Evolutionary conservation across 2,113 vertebrate genomes (phyloP).

Genomic region (Rhegmatorhina hoffmannsi): DNA sequence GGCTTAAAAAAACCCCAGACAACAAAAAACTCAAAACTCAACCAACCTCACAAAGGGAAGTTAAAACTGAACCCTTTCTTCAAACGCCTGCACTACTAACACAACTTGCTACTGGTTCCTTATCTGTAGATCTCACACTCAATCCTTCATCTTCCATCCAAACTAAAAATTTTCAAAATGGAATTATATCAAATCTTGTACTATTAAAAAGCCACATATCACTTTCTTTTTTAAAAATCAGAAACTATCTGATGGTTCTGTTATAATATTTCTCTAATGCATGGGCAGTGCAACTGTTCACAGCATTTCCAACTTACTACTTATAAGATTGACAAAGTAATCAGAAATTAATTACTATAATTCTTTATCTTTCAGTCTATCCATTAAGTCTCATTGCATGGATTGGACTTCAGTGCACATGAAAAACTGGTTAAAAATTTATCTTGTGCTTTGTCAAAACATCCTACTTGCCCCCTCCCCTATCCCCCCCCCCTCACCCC

Average conservation of each 20-base stretch:
- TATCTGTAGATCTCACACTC: not conserved
- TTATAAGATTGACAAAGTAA: not conserved
- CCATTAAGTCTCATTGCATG: not conserved
- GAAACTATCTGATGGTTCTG: not conserved
- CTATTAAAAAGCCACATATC: not conserved
- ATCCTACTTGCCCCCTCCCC: too few relatives aligned
- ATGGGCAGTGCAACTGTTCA: not conserved
- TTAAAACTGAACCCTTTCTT: not conserved
- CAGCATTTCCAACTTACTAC: not conserved
- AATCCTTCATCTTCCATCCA: not conserved
- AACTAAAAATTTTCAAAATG: not conserved
- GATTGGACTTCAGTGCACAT: not conserved
- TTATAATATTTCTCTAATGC: not conserved
- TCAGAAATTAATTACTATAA: not conserved
- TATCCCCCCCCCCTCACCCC: too few relatives aligned
- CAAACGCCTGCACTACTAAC: not conserved
- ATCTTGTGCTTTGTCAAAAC: not conserved
- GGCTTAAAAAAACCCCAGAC: not conserved
- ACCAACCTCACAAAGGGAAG: not conserved
- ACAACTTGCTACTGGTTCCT: not conserved
- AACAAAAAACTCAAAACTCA: too few relatives aligned
- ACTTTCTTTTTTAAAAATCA: not conserved
- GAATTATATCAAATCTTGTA: not conserved
- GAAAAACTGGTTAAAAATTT: not conserved
- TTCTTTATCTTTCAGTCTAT: not conserved